Percentiles rank a stretch among this genome's conserved stretches.
phyloP scores from a whole-genome alignment of 2,797 vertebrate species.

The Natrix natrix region DNA sequence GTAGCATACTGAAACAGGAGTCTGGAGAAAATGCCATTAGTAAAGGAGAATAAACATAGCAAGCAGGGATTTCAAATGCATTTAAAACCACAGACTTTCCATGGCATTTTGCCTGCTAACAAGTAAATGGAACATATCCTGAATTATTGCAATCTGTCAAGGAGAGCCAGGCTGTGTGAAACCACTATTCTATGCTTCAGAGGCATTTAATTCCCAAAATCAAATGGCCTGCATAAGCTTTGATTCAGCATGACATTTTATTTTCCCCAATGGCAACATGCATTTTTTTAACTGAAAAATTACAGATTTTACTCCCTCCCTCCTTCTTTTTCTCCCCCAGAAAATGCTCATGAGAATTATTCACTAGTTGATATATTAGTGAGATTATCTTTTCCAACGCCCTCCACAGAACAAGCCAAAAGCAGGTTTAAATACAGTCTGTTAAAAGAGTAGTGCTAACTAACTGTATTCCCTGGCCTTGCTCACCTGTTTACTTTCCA shows the following conservation, averaged over 20 bases:
- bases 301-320: neutral
- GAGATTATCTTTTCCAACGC: neutral
- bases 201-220: constrained; percentile 28
- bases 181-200: constrained; percentile 5
- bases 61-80: constrained; percentile 27
- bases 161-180: constrained; percentile 15
- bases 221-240: constrained; percentile 31
- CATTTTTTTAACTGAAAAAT: neutral
- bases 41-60: constrained; percentile 41
- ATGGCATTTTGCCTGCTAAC: constrained; percentile 22
- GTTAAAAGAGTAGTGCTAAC: neutral
- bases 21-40: constrained; percentile 40
- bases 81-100: constrained; percentile 23
- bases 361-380: neutral
- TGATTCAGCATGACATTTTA: constrained; percentile 33
- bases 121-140: constrained; percentile 16
- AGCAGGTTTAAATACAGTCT: neutral
- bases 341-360: constrained; percentile 17
- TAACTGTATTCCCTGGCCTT: neutral
- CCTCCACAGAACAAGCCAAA: neutral
- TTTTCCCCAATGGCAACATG: constrained; percentile 7
- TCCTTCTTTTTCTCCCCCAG: neutral
- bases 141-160: neutral
- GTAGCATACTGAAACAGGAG: constrained; percentile 24
- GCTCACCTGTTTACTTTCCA: neutral